A percentile compares a stretch with the other conserved stretches of the same genome.
These are phyloP conservation scores for Enteromius anoplus DNA, from an alignment of 2,797 vertebrate genomes.

Conservation along the genomic window DNA sequence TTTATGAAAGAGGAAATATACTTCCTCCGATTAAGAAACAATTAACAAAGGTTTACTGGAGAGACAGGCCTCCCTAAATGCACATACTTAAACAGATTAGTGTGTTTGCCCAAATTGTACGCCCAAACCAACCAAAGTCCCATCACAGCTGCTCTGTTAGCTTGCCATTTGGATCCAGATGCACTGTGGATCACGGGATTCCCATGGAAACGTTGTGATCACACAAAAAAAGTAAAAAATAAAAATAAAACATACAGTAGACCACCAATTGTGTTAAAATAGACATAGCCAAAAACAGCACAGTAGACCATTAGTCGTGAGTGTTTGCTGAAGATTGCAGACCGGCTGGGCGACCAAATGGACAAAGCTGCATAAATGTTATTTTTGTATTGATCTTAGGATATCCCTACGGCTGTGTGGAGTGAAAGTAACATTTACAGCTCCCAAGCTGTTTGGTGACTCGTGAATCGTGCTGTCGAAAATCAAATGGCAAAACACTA, in stretches of 20 bases:
- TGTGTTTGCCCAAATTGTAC: constrained; percentile 4
- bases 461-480: background rate
- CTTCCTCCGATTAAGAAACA: background rate
- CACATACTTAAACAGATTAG: constrained; percentile 19
- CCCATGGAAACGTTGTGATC: constrained; percentile 69
- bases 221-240: constrained; percentile 49
- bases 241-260: constrained; percentile 44
- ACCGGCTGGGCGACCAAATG: background rate
- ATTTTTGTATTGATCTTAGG: constrained; percentile 1
- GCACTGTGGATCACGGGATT: constrained; percentile 67
- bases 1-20: constrained; percentile 52
- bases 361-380: background rate
- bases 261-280: constrained; percentile 31
- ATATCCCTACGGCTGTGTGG: background rate
- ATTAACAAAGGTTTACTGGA: constrained; percentile 22
- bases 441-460: background rate
- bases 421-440: background rate
- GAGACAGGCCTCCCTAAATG: background rate
- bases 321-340: constrained; percentile 11
- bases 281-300: background rate
- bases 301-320: constrained; percentile 54
- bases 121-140: constrained; percentile 57
- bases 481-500: constrained; percentile 7
- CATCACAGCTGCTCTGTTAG: constrained; percentile 13
- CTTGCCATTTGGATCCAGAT: constrained; percentile 62